phyloP scores from a whole-genome alignment of 1,140 invertebrate genomes.

The Frieseomelitta varia region DNA sequence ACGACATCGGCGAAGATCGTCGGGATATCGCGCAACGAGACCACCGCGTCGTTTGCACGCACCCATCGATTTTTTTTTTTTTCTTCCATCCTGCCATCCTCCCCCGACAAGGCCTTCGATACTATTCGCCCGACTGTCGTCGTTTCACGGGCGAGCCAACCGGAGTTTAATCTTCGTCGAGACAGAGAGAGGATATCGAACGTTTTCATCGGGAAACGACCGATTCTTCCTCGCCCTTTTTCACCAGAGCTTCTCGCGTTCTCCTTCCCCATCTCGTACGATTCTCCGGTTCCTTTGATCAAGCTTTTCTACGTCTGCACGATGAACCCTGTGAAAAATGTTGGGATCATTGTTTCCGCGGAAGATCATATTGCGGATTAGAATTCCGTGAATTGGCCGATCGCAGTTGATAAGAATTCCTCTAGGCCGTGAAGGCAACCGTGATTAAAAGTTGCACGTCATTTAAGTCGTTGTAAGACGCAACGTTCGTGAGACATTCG shows the following conservation, averaged over 20 bases:
- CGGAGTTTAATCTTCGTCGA: background rate
- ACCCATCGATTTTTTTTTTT: constrained; percentile 44
- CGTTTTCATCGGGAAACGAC: background rate
- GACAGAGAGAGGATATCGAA: constrained; percentile 12
- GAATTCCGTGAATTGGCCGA: background rate
- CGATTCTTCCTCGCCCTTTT: background rate
- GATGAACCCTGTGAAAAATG: background rate
- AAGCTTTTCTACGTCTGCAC: too few species aligned
- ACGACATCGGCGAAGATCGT: constrained; percentile 5
- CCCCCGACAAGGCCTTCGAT: constrained; percentile 2
- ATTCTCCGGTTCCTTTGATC: background rate
- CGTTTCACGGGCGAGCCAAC: constrained; percentile 3
- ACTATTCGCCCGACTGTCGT: background rate
- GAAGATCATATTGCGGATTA: background rate
- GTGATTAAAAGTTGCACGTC: background rate
- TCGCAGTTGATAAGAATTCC: background rate
- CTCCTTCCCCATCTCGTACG: background rate
- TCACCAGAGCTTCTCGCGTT: background rate
- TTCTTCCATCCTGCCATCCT: too few species aligned
- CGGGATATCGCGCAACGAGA: constrained; percentile 16
- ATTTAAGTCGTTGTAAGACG: background rate
- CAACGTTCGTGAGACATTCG: background rate
- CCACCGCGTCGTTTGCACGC: constrained; percentile 38
- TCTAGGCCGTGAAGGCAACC: background rate
- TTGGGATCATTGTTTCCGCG: background rate